Evolutionary conservation across 2,888 invertebrate species (phyloP).

Genomic region (Cheilosia pagana): DNA sequence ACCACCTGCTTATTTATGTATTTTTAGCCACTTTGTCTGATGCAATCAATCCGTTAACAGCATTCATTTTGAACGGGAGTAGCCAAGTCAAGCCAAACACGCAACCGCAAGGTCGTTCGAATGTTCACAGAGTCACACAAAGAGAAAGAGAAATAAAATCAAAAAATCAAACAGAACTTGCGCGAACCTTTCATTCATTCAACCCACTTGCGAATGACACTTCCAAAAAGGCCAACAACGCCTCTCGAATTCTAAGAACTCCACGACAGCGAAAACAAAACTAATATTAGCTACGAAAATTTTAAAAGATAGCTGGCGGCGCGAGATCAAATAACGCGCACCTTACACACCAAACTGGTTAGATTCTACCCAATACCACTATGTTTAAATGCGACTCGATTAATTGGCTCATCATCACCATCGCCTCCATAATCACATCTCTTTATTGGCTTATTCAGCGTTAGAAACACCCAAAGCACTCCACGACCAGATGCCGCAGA

Average conservation of each 20-base stretch:
- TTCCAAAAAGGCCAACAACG: conserved; percentile 6
- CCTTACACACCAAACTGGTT: conserved; percentile 33
- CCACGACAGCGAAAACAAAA: background rate
- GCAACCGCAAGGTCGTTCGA: conserved; percentile 31
- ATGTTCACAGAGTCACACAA: background rate
- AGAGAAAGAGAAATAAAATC: too few relatives aligned
- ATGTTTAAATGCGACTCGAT: conserved; percentile 28
- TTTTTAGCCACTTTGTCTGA: background rate
- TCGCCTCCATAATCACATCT: background rate
- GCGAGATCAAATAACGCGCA: conserved; percentile 22
- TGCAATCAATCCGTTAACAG: conserved; percentile 3
- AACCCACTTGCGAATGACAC: conserved; percentile 28
- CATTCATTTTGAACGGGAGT: background rate
- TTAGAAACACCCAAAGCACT: background rate
- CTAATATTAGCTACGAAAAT: background rate
- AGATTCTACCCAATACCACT: too few relatives aligned
- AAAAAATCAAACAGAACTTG: conserved; percentile 3
- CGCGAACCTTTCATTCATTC: conserved; percentile 6
- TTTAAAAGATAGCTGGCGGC: background rate
- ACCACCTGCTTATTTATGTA: conserved; percentile 1
- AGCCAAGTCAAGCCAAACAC: background rate
- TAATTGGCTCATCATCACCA: conserved; percentile 48
- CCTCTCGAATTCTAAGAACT: conserved; percentile 16
- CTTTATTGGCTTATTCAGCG: background rate
- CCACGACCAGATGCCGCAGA: conserved; percentile 10